These are phyloP conservation scores for Trigoniulus corallinus DNA, from an alignment of 1,140 invertebrate genomes.

Conservation along the genomic window DNA sequence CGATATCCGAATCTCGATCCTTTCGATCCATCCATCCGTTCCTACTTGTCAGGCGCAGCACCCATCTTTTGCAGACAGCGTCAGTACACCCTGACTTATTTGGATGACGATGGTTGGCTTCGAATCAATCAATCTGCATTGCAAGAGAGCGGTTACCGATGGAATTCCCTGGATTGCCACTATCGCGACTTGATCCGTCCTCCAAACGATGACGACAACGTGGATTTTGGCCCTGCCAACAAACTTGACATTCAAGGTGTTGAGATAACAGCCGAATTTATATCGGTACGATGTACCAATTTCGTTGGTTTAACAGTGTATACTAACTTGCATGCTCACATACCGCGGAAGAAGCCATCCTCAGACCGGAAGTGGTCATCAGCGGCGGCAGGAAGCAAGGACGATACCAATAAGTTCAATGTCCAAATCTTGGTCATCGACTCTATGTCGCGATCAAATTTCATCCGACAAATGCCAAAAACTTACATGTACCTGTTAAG, in stretches of 20 bases:
- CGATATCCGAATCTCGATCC: neutral
- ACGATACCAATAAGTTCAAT: too few relatives aligned
- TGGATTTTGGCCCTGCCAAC: neutral
- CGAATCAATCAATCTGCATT: neutral
- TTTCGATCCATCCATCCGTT: neutral
- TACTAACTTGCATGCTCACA: neutral
- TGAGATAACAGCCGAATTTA: neutral
- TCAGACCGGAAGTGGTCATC: slow-evolving; percentile 10
- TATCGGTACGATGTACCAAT: neutral
- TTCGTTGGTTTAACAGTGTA: neutral
- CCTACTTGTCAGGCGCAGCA: neutral
- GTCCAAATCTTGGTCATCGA: slow-evolving; percentile 37
- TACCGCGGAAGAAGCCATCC: neutral
- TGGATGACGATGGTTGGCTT: neutral
- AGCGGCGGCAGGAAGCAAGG: slow-evolving; percentile 15
- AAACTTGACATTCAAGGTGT: neutral
- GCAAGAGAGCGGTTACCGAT: neutral
- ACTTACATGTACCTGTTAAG: slow-evolving; percentile 29
- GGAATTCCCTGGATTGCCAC: neutral
- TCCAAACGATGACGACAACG: neutral
- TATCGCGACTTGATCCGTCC: neutral
- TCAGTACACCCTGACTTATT: neutral
- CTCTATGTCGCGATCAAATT: slow-evolving; percentile 38
- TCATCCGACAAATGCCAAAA: slow-evolving; percentile 34
- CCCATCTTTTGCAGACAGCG: neutral